Evolutionary conservation across 2,797 vertebrate species (phyloP).

Genomic region (Fratercula arctica): DNA sequence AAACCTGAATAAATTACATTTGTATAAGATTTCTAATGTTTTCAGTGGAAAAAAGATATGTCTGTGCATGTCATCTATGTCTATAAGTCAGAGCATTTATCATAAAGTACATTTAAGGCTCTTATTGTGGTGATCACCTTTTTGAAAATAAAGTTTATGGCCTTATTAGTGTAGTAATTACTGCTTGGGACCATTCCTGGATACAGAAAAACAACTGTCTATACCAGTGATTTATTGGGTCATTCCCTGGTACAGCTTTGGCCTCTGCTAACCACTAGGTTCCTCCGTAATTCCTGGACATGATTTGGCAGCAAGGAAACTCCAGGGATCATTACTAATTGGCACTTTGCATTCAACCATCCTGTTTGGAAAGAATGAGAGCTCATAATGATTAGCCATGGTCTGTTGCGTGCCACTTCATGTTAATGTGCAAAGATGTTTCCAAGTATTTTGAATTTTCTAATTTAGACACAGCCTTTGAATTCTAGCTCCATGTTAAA

Average conservation of each 20-base stretch:
- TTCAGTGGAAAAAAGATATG: neutral
- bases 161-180: neutral
- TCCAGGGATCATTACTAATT: neutral
- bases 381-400: neutral
- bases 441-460: neutral
- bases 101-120: neutral
- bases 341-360: neutral
- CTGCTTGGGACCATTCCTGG: neutral
- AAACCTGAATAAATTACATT: neutral
- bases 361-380: neutral
- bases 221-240: neutral
- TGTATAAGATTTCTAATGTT: neutral
- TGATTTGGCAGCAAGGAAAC: neutral
- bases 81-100: neutral
- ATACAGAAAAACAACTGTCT: neutral
- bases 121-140: neutral
- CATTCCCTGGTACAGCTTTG: neutral
- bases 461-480: neutral
- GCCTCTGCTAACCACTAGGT: neutral
- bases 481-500: neutral
- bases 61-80: neutral
- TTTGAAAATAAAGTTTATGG: neutral
- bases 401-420: neutral
- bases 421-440: neutral
- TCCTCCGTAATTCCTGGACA: neutral